Conservation (phyloP, 2,113 vertebrate species). For the Myocastor coypus region DNA sequence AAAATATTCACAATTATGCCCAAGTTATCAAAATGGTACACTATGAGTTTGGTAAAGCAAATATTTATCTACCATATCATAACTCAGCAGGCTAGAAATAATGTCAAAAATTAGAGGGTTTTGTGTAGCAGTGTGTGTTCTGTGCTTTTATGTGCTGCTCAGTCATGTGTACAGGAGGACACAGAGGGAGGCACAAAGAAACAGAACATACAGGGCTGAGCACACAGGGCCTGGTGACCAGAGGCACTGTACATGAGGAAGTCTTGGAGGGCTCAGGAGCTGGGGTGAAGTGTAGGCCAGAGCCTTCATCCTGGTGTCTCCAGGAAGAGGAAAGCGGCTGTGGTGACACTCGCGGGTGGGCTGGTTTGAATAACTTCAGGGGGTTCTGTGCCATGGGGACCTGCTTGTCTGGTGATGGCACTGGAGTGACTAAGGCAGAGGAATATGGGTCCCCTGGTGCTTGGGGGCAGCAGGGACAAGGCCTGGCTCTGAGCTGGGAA, state of each 20-base stretch:
- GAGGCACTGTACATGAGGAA: fast-evolving
- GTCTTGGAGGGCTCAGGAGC: not conserved
- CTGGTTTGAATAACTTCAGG: not conserved
- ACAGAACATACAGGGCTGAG: not conserved
- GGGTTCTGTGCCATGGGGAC: not conserved
- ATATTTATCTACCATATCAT: not conserved
- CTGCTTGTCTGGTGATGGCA: not conserved
- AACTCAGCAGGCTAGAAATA: not conserved
- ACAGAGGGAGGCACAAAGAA: not conserved
- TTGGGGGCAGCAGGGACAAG: no score
- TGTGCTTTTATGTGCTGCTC: not conserved
- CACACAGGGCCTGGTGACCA: not conserved
- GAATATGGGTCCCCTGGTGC: not conserved
- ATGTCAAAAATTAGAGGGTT: not conserved
- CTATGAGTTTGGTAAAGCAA: not conserved
- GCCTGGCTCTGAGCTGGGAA: not conserved
- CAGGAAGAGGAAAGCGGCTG: not conserved
- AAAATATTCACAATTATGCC: not conserved
- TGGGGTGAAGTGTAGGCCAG: not conserved
- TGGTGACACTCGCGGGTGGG: not conserved
- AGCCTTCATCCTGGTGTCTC: not conserved
- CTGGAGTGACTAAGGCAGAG: not conserved
- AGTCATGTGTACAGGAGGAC: not conserved
- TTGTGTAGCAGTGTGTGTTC: not conserved
- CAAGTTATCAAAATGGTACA: not conserved